These are phyloP conservation scores for Trypoxylus dichotomus DNA, from an alignment of 1,140 invertebrate genomes.

Conservation along the genomic window DNA sequence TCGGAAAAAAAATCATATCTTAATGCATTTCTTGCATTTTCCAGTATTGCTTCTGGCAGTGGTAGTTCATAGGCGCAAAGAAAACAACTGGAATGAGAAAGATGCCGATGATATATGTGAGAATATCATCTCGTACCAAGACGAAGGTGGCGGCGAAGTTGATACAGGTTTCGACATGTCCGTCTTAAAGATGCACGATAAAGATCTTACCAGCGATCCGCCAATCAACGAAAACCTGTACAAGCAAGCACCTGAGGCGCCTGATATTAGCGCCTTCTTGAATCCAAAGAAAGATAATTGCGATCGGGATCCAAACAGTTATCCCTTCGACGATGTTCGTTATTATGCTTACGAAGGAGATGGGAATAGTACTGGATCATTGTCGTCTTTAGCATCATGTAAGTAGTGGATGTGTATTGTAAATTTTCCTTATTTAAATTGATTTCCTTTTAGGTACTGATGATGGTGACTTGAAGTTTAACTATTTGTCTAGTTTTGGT, in stretches of 20 bases:
- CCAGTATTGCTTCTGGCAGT: conserved; percentile 82
- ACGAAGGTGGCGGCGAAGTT: conserved; percentile 94
- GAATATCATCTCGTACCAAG: conserved; percentile 96
- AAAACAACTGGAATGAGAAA: conserved; percentile 84
- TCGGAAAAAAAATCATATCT: background rate
- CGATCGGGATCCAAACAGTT: conserved; percentile 86
- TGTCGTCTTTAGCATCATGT: conserved; percentile 91
- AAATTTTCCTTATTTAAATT: no score
- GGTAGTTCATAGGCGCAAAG: conserved; percentile 80
- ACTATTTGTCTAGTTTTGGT: conserved; percentile 95
- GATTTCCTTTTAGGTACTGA: conserved; percentile 77
- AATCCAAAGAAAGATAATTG: conserved; percentile 86
- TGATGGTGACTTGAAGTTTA: conserved; percentile 94
- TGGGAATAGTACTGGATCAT: conserved; percentile 86
- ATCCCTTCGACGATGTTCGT: conserved; percentile 91
- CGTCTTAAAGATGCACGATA: conserved; percentile 58
- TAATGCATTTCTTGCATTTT: conserved; percentile 43
- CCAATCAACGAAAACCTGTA: conserved; percentile 52
- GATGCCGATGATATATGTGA: conserved; percentile 95
- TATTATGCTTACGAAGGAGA: conserved; percentile 97
- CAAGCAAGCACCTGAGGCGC: conserved; percentile 46
- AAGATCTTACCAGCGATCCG: conserved; percentile 39
- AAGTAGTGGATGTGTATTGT: conserved; percentile 47
- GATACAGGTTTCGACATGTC: conserved; percentile 93
- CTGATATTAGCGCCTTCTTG: conserved; percentile 87